phyloP scores from a whole-genome alignment of 2,888 invertebrate genomes.

The Synanthedon andrenaeformis region DNA sequence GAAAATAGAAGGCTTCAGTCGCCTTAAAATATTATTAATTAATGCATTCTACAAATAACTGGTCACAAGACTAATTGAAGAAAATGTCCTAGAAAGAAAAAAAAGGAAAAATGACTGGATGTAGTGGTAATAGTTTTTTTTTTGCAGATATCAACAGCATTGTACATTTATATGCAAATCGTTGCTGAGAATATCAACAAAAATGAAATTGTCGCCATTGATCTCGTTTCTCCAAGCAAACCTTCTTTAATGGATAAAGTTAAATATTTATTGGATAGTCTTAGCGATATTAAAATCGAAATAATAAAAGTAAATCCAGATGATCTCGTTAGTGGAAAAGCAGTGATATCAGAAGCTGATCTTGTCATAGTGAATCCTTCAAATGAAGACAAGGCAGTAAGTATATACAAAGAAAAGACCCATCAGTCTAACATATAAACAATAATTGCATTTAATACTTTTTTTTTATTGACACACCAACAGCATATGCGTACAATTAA shows the following conservation, averaged over 20 bases:
- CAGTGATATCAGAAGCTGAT: background rate
- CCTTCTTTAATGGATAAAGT: slow-evolving; percentile 9
- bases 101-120: background rate
- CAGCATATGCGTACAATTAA: background rate
- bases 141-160: background rate
- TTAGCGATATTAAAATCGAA: slow-evolving; percentile 1
- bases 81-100: background rate
- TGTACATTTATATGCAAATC: slow-evolving; percentile 16
- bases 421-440: too few relatives aligned
- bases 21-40: too few relatives aligned
- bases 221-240: slow-evolving; percentile 10
- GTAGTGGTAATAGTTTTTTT: background rate
- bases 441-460: background rate
- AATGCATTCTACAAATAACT: too few relatives aligned
- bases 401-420: slow-evolving; percentile 1
- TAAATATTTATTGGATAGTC: slow-evolving; percentile 7
- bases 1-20: too few relatives aligned
- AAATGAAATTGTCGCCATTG: slow-evolving; percentile 12
- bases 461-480: background rate
- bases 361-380: slow-evolving; percentile 1
- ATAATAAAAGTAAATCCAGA: background rate
- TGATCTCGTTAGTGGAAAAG: background rate
- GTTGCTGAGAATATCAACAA: slow-evolving; percentile 21
- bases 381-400: slow-evolving; percentile 17
- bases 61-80: background rate